Evolutionary conservation across 2,113 vertebrate species (phyloP).

Genomic region (Phylloscopus whistleri): DNA sequence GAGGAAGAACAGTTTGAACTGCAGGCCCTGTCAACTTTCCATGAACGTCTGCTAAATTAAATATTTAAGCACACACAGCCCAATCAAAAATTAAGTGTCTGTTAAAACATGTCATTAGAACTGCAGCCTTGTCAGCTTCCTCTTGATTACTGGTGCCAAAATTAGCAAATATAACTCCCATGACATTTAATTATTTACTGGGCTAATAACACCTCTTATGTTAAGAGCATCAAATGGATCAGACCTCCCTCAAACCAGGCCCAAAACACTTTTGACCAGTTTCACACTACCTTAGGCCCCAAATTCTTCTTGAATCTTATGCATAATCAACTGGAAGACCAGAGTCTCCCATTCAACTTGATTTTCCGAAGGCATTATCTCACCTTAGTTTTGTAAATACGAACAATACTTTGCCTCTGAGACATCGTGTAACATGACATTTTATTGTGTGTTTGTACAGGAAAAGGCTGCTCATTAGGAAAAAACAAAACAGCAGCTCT

Average conservation of each 20-base stretch:
- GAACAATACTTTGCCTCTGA: neutral
- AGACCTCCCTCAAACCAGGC: neutral
- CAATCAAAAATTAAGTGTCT: neutral
- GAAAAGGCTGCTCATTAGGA: constrained; percentile 15
- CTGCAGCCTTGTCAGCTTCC: neutral
- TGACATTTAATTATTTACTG: neutral
- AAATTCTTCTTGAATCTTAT: neutral
- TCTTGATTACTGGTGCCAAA: neutral
- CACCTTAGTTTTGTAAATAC: neutral
- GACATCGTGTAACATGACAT: accelerated
- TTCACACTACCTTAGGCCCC: neutral
- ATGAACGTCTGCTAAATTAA: neutral
- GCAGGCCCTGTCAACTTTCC: neutral
- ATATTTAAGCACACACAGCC: neutral
- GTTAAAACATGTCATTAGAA: neutral
- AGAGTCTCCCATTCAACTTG: neutral
- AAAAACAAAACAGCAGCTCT: constrained; percentile 21
- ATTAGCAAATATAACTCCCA: neutral
- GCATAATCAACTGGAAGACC: neutral
- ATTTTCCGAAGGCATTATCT: neutral
- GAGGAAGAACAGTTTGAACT: neutral
- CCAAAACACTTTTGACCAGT: neutral
- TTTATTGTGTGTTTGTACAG: neutral
- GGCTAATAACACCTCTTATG: neutral
- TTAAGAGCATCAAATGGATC: neutral